Evolutionary conservation across 1,140 invertebrate genomes (phyloP), one percentile per base, ranked within the genome.

Genomic region (Melitaea cinxia): DNA sequence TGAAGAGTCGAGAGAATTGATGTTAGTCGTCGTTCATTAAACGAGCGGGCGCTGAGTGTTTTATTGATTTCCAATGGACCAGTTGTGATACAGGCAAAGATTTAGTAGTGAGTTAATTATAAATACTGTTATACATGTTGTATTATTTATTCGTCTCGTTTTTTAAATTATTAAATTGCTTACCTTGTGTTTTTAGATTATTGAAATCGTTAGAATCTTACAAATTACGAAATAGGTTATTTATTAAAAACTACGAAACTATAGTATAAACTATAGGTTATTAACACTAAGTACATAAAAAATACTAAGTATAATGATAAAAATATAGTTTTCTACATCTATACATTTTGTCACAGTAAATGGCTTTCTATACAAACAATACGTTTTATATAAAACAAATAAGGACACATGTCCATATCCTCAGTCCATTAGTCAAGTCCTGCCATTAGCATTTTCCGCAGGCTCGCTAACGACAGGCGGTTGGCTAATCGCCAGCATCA

Each of bases 11-110:
- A 67, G 68, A 67, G 65, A 78, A 84, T 82, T 83, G 70, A 86
- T 83, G 81, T 74, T 72, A 65, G 79, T 70, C 71, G 72, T 74
- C 72, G 80, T 77, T 82, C 79, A 82, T 85, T 83, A 80, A 77
- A 6, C 74, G 37, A 26, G 47, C 56, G 72, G 72, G 65, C 73
- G 70, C 58, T 80, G 74, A 82, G 60, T 50, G 67, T 77, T 83
- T 78, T 77, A 80, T 83, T 79, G 71, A 73, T 79, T 76, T 65
- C 57, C 55, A 77, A 78, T 78, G 45, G 37, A 42, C 15, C 14
- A 42, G 14, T 42, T 12, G 1, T 45, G 4, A 21, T 21, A 47
- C 9, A 1, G 21, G 2, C 12, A n/a, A 47, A 17, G 14, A 47
- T n/a, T 47, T 21, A 47, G 17, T 10, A 24, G 0, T 21, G 9